A percentile compares a stretch with the other conserved stretches of the same genome.
Conservation (phyloP, 2,797 vertebrate genomes). For the Anguilla pacifica region DNA sequence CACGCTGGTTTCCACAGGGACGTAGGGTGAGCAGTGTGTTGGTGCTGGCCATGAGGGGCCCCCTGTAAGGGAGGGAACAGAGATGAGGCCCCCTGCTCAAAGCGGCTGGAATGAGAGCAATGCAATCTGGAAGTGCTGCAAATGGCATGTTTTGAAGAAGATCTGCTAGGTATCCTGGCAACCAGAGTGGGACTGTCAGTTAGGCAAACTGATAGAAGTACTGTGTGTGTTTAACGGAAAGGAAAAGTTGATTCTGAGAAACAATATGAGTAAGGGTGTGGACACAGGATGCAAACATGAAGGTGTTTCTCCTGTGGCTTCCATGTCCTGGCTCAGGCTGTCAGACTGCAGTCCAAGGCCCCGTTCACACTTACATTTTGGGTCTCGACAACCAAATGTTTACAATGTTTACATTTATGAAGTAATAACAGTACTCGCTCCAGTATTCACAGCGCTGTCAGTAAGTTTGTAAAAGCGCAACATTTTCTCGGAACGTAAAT, state of each 20-base stretch:
- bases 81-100: background rate
- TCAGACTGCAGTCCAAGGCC: no score
- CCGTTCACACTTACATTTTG: no score
- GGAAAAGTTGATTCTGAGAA: background rate
- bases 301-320: background rate
- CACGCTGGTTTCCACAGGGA: conserved; percentile 38
- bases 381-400: no score
- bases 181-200: conserved; percentile 46
- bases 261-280: background rate
- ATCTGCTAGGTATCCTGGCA: conserved; percentile 72
- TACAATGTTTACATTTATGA: no score
- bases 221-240: conserved; percentile 12
- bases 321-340: background rate
- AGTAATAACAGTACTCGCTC: no score
- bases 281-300: background rate
- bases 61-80: background rate
- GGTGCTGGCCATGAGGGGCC: background rate
- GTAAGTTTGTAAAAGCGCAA: no score
- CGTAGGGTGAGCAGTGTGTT: conserved; percentile 19
- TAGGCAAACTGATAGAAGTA: conserved; percentile 41
- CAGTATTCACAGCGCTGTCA: no score
- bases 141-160: conserved; percentile 63
- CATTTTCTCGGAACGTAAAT: no score
- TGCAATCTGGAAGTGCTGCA: conserved; percentile 71
- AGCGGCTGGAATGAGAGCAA: background rate